Evolutionary conservation across 2,113 vertebrate genomes (phyloP), one percentile per base, ranked within the genome.

Genomic region (Cottus gobio): DNA sequence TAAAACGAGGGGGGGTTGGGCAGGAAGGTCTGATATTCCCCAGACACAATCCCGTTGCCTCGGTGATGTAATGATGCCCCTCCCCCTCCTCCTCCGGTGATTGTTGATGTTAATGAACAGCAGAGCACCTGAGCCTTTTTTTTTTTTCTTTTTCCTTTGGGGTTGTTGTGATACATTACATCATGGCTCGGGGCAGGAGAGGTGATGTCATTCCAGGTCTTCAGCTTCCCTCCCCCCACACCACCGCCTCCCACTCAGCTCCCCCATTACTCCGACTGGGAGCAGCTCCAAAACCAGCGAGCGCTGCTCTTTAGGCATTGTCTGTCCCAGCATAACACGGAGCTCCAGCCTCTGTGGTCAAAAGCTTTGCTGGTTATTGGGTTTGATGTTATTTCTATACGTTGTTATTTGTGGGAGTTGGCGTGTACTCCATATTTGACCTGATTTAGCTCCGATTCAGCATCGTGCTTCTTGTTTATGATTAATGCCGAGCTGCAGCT

Each of bases 131-230:
- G 91, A 90, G 93, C 92, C 85, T 90, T 84, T 37, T 61, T 87
- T 90, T 87, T 90, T 52, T n/a, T n/a, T n/a, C n/a, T n/a, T n/a
- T n/a, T n/a, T n/a, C n/a, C n/a, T n/a, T n/a, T n/a, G n/a, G 34
- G 34, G 79, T 93, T 93, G 88, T 91, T 93, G 84, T 91, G 86
- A 89, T 84, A 84, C 92, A 95, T 95, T 94, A 95, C 93, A 93
- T 95, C 94, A 94, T 93, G 63, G 89, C 80, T 82, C 1, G 65
- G 87, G 89, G 88, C 83, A 80, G 37, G 69, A 81, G 73, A 73
- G 89, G 83, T 95, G 94, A 95, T 95, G 95, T 95, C 94, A 95
- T 93, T 36, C 57, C 0, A 72, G 91, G 87, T 84, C 87, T 89
- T 85, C 87, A 86, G 81, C 77, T 60, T 54, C 90, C 87, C 80